Evolutionary conservation across 2,113 vertebrate genomes (phyloP).

Genomic region (Gasterosteus nipponicus): DNA sequence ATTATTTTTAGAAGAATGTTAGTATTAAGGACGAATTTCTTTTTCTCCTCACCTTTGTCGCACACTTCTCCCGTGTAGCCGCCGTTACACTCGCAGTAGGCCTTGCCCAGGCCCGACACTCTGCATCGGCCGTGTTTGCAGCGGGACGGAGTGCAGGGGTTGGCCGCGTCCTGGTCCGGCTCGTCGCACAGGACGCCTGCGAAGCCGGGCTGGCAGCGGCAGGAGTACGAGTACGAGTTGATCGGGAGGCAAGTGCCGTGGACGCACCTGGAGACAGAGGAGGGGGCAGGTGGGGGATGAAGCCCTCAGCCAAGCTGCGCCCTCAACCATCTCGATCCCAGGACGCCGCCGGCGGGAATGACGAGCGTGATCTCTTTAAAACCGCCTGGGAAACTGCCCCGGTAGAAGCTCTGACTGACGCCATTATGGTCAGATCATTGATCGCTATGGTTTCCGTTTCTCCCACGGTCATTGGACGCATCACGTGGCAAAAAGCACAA

Average conservation of each 20-base stretch:
- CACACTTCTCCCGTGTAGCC: conserved; percentile 94
- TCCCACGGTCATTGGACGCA: neutral
- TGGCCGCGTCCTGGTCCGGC: conserved; percentile 85
- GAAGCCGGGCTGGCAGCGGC: conserved; percentile 93
- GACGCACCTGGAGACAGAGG: conserved; percentile 85
- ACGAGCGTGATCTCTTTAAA: neutral
- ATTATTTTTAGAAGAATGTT: conserved; percentile 6
- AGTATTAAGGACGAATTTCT: neutral
- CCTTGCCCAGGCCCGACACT: conserved; percentile 92
- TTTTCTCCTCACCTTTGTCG: conserved; percentile 88
- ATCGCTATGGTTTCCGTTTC: neutral
- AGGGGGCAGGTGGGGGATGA: conserved; percentile 14
- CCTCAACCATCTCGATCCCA: neutral
- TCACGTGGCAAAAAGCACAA: too few relatives aligned
- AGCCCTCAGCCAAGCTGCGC: neutral
- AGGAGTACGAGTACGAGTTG: conserved; percentile 98
- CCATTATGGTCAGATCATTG: neutral
- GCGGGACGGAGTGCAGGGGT: conserved; percentile 88
- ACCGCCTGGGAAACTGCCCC: too few relatives aligned
- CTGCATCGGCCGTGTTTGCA: conserved; percentile 96
- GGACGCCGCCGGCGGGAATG: neutral
- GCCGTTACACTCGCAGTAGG: conserved; percentile 94
- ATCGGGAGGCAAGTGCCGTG: conserved; percentile 95
- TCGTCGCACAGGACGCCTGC: conserved; percentile 94
- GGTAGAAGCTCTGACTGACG: too few relatives aligned